These are phyloP conservation scores for Dicyrtomina minuta DNA, from an alignment of 2,888 invertebrate genomes.

Conservation along the genomic window DNA sequence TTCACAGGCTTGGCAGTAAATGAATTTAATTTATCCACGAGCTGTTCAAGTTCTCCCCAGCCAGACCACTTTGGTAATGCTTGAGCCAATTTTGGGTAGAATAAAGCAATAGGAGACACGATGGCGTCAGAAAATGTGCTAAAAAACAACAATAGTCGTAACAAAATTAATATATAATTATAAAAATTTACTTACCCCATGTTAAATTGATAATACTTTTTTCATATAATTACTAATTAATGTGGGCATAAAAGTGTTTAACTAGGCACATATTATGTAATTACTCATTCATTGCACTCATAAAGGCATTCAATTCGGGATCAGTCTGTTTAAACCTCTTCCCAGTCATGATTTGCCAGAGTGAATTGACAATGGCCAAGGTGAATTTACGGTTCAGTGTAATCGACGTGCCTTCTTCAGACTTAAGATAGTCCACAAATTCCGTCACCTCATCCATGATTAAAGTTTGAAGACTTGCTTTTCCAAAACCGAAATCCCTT, in stretches of 20 bases:
- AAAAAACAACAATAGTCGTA: neutral
- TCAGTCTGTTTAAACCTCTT: constrained; percentile 12
- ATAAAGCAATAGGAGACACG: neutral
- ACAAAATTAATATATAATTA: neutral
- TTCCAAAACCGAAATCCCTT: constrained; percentile 28
- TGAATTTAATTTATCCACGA: neutral
- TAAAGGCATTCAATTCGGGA: too few species aligned
- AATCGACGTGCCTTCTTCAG: constrained; percentile 2
- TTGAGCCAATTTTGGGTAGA: constrained; percentile 13
- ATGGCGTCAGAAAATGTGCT: neutral
- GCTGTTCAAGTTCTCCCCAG: neutral
- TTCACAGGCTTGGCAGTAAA: constrained; percentile 1
- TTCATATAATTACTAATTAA: neutral
- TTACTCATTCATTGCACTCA: too few species aligned
- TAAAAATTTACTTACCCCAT: too few species aligned
- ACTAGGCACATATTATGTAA: too few species aligned
- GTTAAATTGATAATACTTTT: too few species aligned
- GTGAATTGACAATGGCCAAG: constrained; percentile 16
- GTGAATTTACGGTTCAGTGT: constrained; percentile 19
- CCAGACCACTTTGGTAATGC: neutral
- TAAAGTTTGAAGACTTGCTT: neutral
- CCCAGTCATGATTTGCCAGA: constrained; percentile 23
- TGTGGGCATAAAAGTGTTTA: neutral
- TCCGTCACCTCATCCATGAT: constrained; percentile 26
- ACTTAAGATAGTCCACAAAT: constrained; percentile 16